These are phyloP conservation scores for Drosophila murphyi DNA, from an alignment of 1,140 invertebrate genomes.

Conservation along the genomic window DNA sequence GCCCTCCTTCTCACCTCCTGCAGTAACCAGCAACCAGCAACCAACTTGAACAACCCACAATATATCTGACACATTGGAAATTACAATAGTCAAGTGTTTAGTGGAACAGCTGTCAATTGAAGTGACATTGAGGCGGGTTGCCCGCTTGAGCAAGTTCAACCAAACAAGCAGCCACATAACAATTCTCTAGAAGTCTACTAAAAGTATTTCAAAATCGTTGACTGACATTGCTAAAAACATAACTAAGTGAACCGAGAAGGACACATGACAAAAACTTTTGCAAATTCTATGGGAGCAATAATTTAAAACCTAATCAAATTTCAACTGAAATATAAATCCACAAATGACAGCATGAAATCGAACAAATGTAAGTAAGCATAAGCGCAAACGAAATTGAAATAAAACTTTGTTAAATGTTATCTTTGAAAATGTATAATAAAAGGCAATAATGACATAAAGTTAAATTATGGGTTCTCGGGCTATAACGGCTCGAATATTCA, in stretches of 20 bases:
- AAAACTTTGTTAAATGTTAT: background rate
- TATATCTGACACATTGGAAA: slow-evolving; percentile 39
- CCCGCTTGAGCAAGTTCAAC: slow-evolving; percentile 25
- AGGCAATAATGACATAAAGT: background rate
- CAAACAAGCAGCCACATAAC: background rate
- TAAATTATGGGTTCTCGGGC: background rate
- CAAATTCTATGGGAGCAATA: slow-evolving; percentile 8
- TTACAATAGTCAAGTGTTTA: slow-evolving; percentile 58
- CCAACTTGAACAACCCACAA: background rate
- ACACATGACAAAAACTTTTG: background rate
- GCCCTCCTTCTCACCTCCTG: background rate
- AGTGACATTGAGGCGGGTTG: slow-evolving; percentile 46
- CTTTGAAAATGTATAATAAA: background rate
- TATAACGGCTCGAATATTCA: no score
- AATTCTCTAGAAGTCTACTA: slow-evolving; percentile 16
- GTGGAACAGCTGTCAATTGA: slow-evolving; percentile 43
- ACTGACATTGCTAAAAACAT: slow-evolving; percentile 8
- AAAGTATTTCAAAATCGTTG: slow-evolving; percentile 37
- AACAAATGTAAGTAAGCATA: background rate
- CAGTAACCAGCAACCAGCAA: background rate
- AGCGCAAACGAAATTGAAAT: background rate
- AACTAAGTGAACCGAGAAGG: slow-evolving; percentile 9
- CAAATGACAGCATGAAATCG: background rate
- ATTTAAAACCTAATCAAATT: slow-evolving; percentile 10
- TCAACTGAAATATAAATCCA: background rate